phyloP scores from a whole-genome alignment of 2,888 invertebrate genomes.

The Tiliacea aurago region DNA sequence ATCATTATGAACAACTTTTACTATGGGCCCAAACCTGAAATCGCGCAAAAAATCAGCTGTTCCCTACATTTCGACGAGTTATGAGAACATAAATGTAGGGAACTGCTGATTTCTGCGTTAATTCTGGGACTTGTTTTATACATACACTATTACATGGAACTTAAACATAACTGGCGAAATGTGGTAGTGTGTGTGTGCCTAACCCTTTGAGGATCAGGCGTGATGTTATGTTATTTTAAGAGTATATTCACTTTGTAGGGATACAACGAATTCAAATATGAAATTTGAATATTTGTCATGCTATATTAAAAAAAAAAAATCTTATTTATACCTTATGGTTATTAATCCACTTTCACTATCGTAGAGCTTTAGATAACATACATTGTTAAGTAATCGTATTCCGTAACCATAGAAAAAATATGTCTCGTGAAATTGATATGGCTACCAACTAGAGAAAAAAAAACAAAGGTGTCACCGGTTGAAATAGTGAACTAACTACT shows the following conservation, averaged over 20 bases:
- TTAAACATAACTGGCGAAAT: no score
- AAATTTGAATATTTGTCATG: conserved; percentile 50
- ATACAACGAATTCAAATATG: conserved; percentile 33
- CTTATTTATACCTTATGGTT: conserved; percentile 43
- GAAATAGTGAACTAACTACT: background rate
- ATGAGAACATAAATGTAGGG: no score
- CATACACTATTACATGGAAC: no score
- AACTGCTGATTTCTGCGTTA: no score
- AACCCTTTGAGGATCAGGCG: no score
- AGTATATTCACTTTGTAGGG: background rate
- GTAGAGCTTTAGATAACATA: conserved; percentile 20
- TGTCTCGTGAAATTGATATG: conserved; percentile 11
- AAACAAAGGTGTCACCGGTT: background rate
- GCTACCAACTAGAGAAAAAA: background rate
- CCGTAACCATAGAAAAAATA: background rate
- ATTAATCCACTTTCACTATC: conserved; percentile 56
- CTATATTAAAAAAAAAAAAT: conserved; percentile 42
- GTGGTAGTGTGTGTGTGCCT: no score
- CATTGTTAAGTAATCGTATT: conserved; percentile 18
- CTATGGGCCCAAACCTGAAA: no score
- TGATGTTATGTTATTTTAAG: background rate
- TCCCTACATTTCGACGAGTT: no score
- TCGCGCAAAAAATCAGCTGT: no score
- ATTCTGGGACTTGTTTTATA: no score
- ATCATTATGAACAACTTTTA: no score